Base-by-base conservation (phyloP, 2,797 vertebrate genomes). In the Natrix natrix region DNA sequence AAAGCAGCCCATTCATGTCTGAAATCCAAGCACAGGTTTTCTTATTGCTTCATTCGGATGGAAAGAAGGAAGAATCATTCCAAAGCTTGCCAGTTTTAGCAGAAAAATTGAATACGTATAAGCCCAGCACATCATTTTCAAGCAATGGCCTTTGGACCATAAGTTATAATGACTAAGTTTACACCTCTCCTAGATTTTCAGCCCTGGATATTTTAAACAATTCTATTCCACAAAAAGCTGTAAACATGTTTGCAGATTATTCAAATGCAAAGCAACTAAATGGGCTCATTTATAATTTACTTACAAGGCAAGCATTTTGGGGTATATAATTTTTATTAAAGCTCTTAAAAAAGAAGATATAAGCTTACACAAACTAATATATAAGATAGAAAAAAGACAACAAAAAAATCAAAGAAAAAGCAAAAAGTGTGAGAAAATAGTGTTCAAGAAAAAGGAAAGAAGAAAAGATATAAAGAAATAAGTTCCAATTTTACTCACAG, bases 271-370 rank as follows among this genome's bases (percentile, higher is more conserved):
- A 78, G 1, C 1, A 91, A 24, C 91, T 94, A 74, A 24, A 91
- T 5, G 94, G 95, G 91, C 88, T 26, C 5, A 89, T 43, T 66
- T 92, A 10, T 86, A 55, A 92, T 93, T 94, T 55, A 92, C 17
- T 94, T 52, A 52, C 63, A 93, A 93, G 91, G 63, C 11, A 74
- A 74, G 66, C 32, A 37, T 74, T 74, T 74, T 8, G n/a, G 5
- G 66, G 32, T 37, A 74, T 37, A 37, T 37, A 74, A 20, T 74
- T 74, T 69, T 37, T 74, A 74, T 74, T 37, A 74, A 74, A 37
- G n/a, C 16, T 74, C 32, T 74, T 37, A 74, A 74, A 74, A 6
- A 37, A 37, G 66, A 69, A 69, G 66, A 32, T 32, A 74, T 14
- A 17, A 37, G 14, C n/a, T 32, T 17, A 74, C n/a, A 20, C 66